Evolutionary conservation across 2,888 invertebrate genomes (phyloP).

Genomic region (Drosophila algonquin): DNA sequence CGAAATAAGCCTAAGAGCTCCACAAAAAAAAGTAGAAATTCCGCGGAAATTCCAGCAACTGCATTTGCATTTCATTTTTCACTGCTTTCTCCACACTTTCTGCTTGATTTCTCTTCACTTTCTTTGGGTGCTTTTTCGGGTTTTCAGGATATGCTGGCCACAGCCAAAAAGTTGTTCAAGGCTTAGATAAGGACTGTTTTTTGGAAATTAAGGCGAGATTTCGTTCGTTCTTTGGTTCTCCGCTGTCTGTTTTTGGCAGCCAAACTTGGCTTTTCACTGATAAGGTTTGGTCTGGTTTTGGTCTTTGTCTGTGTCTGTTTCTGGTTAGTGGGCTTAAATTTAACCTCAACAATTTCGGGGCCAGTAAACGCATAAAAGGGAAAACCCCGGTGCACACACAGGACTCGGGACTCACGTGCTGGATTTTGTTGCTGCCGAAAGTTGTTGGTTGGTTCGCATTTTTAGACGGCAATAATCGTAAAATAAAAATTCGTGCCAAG

Average conservation of each 20-base stretch:
- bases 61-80: slow-evolving; percentile 58
- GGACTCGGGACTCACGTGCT: slow-evolving; percentile 30
- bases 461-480: slow-evolving; percentile 53
- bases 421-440: slow-evolving; percentile 6
- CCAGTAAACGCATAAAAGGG: slow-evolving; percentile 44
- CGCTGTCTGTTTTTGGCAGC: slow-evolving; percentile 36
- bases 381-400: slow-evolving; percentile 20
- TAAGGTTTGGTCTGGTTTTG: slow-evolving; percentile 29
- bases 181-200: slow-evolving; percentile 56
- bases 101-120: not conserved
- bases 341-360: slow-evolving; percentile 63
- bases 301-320: slow-evolving; percentile 6
- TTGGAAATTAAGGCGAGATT: slow-evolving; percentile 43
- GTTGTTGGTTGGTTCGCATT: not conserved
- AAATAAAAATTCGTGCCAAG: slow-evolving; percentile 48
- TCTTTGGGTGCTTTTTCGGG: slow-evolving; percentile 12
- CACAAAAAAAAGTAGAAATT: slow-evolving; percentile 45
- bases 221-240: slow-evolving; percentile 13
- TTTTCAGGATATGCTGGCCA: slow-evolving; percentile 23
- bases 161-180: slow-evolving; percentile 42
- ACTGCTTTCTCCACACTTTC: slow-evolving; percentile 6
- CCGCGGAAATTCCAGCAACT: slow-evolving; percentile 35
- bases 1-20: slow-evolving; percentile 49
- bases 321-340: slow-evolving; percentile 43
- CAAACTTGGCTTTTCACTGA: slow-evolving; percentile 19